Evolutionary conservation across 2,113 vertebrate species (phyloP), one percentile per base, ranked within the genome.

Genomic region (Urocolius indicus): DNA sequence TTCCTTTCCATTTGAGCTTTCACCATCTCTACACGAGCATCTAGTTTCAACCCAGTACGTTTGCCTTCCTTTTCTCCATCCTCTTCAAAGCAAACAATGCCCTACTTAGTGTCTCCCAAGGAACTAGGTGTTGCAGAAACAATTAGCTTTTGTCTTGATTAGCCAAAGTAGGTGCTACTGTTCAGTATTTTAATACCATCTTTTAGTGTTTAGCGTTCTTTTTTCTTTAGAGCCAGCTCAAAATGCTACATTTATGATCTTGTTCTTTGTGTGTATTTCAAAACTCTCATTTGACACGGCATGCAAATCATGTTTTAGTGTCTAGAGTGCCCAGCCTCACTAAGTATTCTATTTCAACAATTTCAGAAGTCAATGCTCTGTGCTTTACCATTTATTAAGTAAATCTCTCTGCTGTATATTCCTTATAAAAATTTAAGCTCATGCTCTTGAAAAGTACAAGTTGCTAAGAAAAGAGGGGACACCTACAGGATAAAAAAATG

Each of bases 401-500:
- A 89, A 95, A 89, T 94, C 87, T 81, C 34, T 36, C 66, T 68
- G 65, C 30, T 79, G 62, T 54, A 67, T 61, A 92, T 38, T 54
- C 65, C 62, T 82, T 78, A 73, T 62, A 83, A 93, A 95, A 93
- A 87, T 75, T 90, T 94, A 94, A 95, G 78, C 81, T 94, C 51
- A 48, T 43, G 49, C 32, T 91, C 77, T 93, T 85, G n/a, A 82
- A 84, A 89, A 68, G 34, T 61, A 68, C 23, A 72, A 87, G 36
- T 46, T 46, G 52, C 57, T 91, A 75, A 91, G 85, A 62, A 91
- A 92, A 87, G 58, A 82, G 26, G 22, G 54, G 46, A 82, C 74
- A 94, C 22, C 36, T 82, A 87, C n/a, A 76, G 71, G 84, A 84
- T 93, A 76, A 92, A 61, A 61, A 85, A 91, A 73, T 72, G 0